Evolutionary conservation across 2,797 vertebrate genomes (phyloP).

Genomic region (Etheostoma perlongum): DNA sequence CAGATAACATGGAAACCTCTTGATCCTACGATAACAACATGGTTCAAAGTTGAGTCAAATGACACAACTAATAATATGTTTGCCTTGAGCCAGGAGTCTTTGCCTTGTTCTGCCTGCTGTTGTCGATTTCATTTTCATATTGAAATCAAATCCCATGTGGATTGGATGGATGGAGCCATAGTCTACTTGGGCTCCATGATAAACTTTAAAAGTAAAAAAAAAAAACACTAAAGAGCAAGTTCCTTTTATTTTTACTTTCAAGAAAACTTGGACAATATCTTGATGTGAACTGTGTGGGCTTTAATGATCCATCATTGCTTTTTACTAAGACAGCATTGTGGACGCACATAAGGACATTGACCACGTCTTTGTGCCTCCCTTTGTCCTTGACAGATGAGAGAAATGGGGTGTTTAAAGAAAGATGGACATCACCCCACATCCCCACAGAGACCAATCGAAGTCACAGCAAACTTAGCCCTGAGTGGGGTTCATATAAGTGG

Average conservation of each 20-base stretch:
- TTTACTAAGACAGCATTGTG: constrained; percentile 13
- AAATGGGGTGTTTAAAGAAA: constrained; percentile 14
- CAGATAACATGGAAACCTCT: constrained; percentile 1
- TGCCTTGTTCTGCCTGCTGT: constrained; percentile 20
- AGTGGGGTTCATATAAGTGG: constrained; percentile 14
- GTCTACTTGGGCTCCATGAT: neutral
- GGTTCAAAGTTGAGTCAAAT: constrained; percentile 14
- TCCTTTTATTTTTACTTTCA: constrained; percentile 5
- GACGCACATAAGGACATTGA: constrained; percentile 32
- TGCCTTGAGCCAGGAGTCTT: constrained; percentile 3
- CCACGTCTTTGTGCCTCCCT: constrained; percentile 35
- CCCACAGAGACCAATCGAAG: constrained; percentile 59
- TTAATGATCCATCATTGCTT: neutral
- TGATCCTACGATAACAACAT: neutral
- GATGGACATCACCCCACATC: constrained; percentile 31
- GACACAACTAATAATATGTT: constrained; percentile 1
- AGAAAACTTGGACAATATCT: neutral
- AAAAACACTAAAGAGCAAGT: neutral
- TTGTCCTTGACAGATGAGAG: constrained; percentile 38
- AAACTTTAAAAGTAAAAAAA: constrained; percentile 4
- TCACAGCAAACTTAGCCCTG: constrained; percentile 42
- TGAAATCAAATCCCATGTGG: constrained; percentile 2
- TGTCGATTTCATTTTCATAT: constrained; percentile 28
- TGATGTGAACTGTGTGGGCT: neutral
- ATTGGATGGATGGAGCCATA: neutral